Evolutionary conservation across 2,888 invertebrate species (phyloP).

Genomic region (Cepaea hortensis): DNA sequence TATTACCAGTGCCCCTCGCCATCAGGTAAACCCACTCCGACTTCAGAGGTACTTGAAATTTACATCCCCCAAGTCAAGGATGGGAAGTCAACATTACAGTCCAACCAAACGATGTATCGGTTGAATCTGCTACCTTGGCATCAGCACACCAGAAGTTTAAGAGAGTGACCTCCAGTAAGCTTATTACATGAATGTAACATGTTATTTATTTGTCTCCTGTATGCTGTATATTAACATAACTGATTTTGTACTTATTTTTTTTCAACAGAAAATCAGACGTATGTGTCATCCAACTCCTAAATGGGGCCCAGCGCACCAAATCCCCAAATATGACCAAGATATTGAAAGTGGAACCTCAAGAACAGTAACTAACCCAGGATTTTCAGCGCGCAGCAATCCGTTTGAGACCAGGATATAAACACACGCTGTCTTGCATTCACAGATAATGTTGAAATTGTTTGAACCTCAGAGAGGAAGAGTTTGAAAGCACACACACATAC

Average conservation of each 20-base stretch:
- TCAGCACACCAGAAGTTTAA: too few relatives aligned
- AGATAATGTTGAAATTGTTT: background rate
- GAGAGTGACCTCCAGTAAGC: too few relatives aligned
- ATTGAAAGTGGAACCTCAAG: slow-evolving; percentile 52
- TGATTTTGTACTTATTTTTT: background rate
- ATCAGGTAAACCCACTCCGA: too few relatives aligned
- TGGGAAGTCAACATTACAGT: too few relatives aligned
- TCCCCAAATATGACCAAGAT: slow-evolving; percentile 64
- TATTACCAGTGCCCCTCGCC: too few relatives aligned
- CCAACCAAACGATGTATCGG: too few relatives aligned
- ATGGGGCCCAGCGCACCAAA: slow-evolving; percentile 80
- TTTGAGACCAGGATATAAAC: slow-evolving; percentile 56
- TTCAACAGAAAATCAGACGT: slow-evolving; percentile 80
- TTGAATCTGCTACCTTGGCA: too few relatives aligned
- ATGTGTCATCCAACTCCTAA: slow-evolving; percentile 84
- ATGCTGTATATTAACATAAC: too few relatives aligned
- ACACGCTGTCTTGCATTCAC: background rate
- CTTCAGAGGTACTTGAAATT: too few relatives aligned
- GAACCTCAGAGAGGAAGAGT: background rate
- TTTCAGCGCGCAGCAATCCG: slow-evolving; percentile 53
- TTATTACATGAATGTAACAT: too few relatives aligned
- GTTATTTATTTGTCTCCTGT: too few relatives aligned
- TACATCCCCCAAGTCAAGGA: too few relatives aligned
- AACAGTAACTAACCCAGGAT: slow-evolving; percentile 67
- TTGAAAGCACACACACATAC: background rate